These are phyloP conservation scores for Mactra quadrangularis DNA, from an alignment of 1,140 invertebrate genomes.

Conservation along the genomic window DNA sequence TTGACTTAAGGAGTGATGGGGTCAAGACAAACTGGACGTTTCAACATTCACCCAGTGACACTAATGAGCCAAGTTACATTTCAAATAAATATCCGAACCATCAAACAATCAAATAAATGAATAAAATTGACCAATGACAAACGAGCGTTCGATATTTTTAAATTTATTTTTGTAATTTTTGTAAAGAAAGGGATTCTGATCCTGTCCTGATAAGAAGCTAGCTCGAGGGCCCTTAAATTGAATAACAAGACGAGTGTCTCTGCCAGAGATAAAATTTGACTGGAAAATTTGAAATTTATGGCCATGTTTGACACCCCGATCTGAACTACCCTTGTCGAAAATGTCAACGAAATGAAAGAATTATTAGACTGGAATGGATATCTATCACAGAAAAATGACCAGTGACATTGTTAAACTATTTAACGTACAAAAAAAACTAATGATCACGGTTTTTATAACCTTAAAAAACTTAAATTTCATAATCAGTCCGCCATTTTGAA, in stretches of 20 bases:
- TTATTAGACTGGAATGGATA: not conserved
- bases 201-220: conserved; percentile 36
- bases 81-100: conserved; percentile 47
- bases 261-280: conserved; percentile 7
- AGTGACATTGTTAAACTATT: too few relatives aligned
- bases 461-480: too few relatives aligned
- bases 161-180: conserved; percentile 41
- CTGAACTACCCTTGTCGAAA: not conserved
- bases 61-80: conserved; percentile 26
- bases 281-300: conserved; percentile 40
- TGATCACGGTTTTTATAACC: too few relatives aligned
- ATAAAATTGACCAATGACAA: conserved; percentile 30
- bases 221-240: conserved; percentile 7
- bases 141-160: conserved; percentile 29
- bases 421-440: too few relatives aligned
- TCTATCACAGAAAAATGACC: not conserved
- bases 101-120: conserved; percentile 43
- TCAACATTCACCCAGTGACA: conserved; percentile 7
- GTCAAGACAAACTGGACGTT: conserved; percentile 32
- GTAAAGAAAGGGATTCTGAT: conserved; percentile 57
- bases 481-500: not conserved
- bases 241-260: conserved; percentile 2
- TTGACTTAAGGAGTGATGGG: conserved; percentile 10
- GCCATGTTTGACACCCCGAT: not conserved
- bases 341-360: not conserved